phyloP scores from a whole-genome alignment of 2,113 vertebrate species.

The Calyptomena viridis region DNA sequence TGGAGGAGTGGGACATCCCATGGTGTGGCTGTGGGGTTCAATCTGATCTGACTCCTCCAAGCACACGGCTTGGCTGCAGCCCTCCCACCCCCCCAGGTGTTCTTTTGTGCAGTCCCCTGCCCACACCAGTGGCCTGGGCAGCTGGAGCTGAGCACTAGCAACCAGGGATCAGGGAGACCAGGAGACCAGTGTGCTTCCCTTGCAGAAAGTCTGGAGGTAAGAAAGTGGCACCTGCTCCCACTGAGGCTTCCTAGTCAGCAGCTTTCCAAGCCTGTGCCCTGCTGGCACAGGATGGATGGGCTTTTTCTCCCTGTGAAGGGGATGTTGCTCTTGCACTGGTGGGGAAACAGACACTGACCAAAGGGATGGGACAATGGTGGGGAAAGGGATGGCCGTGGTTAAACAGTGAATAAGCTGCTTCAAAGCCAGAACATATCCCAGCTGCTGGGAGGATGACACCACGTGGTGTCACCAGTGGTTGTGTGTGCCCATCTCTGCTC shows the following conservation, averaged over 20 bases:
- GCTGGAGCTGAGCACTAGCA: background rate
- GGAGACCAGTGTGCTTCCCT: background rate
- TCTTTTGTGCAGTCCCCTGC: background rate
- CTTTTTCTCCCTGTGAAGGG: background rate
- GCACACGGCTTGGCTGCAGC: background rate
- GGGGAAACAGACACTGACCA: background rate
- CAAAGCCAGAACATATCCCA: background rate
- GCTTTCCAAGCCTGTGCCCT: background rate
- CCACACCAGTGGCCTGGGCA: fast-evolving
- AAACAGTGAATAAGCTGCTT: background rate
- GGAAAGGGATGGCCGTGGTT: background rate
- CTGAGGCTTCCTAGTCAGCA: background rate
- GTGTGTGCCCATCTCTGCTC: fast-evolving
- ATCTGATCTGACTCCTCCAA: background rate
- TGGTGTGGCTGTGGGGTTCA: background rate
- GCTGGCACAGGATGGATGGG: background rate
- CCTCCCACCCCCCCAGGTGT: fast-evolving
- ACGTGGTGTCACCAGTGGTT: background rate
- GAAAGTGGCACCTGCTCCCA: background rate
- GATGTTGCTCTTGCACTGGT: fast-evolving
- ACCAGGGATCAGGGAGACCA: background rate
- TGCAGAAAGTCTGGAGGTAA: background rate
- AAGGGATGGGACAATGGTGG: fast-evolving
- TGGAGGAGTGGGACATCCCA: background rate
- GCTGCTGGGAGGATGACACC: fast-evolving